Evolutionary conservation across 2,797 vertebrate genomes (phyloP).

Genomic region (Chrosomus eos): DNA sequence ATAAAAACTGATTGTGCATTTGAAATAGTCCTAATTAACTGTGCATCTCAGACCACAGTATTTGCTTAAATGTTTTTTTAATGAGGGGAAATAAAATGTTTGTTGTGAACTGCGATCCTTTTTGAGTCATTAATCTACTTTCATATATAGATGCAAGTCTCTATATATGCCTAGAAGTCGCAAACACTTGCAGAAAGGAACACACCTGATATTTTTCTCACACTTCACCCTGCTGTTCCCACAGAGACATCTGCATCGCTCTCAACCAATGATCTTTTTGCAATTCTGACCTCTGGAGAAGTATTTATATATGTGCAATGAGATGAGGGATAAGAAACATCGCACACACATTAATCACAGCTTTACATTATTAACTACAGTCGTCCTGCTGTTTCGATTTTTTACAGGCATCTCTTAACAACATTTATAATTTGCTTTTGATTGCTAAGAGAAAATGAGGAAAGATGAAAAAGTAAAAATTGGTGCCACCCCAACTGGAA

Average conservation of each 20-base stretch:
- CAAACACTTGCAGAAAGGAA: constrained; percentile 71
- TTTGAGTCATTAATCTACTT: constrained; percentile 56
- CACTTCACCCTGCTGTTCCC: constrained; percentile 75
- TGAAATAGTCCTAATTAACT: constrained; percentile 36
- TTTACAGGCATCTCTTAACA: constrained; percentile 7
- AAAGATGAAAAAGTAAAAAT: constrained; percentile 23
- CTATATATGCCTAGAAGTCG: constrained; percentile 80
- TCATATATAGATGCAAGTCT: constrained; percentile 80
- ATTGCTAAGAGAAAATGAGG: constrained; percentile 33
- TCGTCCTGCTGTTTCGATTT: background rate
- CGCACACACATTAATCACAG: constrained; percentile 61
- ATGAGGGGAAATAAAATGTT: constrained; percentile 81
- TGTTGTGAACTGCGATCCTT: constrained; percentile 64
- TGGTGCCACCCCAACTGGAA: constrained; percentile 18
- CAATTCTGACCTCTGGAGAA: constrained; percentile 75
- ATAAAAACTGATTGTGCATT: constrained; percentile 46
- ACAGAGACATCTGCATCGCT: constrained; percentile 72
- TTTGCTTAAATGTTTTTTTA: constrained; percentile 9
- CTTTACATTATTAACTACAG: background rate
- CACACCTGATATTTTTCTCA: constrained; percentile 80
- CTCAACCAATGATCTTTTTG: constrained; percentile 72
- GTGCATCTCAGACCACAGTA: constrained; percentile 1
- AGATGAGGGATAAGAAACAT: constrained; percentile 69
- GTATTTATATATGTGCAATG: constrained; percentile 67
- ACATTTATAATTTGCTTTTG: constrained; percentile 6